Base-by-base conservation (phyloP, 2,888 invertebrate genomes). In the Limenitis arthemis region DNA sequence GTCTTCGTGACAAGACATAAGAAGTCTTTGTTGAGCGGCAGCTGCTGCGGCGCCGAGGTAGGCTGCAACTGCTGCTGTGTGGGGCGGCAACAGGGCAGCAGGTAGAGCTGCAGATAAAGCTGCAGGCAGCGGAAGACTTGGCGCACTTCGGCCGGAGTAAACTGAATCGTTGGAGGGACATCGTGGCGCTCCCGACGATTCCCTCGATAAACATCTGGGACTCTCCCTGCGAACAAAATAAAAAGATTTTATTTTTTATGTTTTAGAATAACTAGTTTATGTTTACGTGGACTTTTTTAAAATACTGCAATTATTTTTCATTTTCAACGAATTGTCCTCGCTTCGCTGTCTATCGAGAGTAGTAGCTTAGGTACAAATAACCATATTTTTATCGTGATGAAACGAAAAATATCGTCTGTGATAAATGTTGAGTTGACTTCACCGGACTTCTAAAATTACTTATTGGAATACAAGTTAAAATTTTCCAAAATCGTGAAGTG, bases 61-160 rank as follows among this genome's bases (percentile, higher is more conserved):
- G 6, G 94, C 94, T 29, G 94, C 94, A 86, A 94, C 93, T 4
- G 93, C 93, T 4, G 94, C 94, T 5, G 93, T 93, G 75, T 94
- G 94, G 32, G 93, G 91, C 20, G 94, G 93, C 64, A 93, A 74
- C 20, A 93, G 86, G 8, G 90, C 89, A 30, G 91, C 90, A 0
- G 91, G 89, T 54, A 93, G 87, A 36, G 91, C 91, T 5, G 83
- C 84, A 41, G 91, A 89, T 60, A 93, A 89, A 73, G 93, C 92
- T 29, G 91, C 86, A 38, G 81, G 76, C 52, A 83, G 72, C 12
- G 81, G 80, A 34, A 82, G 70, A 32, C 81, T 82, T 61, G 87
- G 88, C 67, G 85, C 87, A 71, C 78, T 86, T 70, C 91, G 88
- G 56, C 91, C 91, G 42, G 92, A 92, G 70, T 91, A 90, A 68